Conservation (phyloP, 2,113 vertebrate genomes). For the Calidris pygmaea region DNA sequence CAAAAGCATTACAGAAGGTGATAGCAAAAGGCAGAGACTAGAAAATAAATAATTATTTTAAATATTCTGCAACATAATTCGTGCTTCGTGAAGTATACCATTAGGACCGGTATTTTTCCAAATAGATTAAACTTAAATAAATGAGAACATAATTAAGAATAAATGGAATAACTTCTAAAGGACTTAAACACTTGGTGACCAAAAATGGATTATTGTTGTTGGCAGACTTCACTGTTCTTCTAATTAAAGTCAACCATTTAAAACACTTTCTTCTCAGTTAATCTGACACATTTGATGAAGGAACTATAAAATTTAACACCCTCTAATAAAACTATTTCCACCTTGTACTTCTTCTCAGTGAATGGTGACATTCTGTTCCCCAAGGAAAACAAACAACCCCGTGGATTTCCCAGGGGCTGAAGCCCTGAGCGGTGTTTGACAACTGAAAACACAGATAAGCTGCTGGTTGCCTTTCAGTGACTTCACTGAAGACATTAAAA, state of each 20-base stretch:
- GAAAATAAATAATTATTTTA: background rate
- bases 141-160: slow-evolving; percentile 23
- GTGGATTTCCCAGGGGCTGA: background rate
- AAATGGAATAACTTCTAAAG: slow-evolving; percentile 41
- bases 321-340: slow-evolving; percentile 53
- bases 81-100: background rate
- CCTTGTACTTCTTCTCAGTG: background rate
- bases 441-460: background rate
- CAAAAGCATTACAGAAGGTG: background rate
- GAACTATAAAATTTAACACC: slow-evolving; percentile 30
- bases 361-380: slow-evolving; percentile 7
- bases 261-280: slow-evolving; percentile 41
- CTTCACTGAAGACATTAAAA: background rate
- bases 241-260: slow-evolving; percentile 59
- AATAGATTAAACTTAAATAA: background rate
- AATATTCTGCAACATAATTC: background rate
- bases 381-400: background rate
- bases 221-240: slow-evolving; percentile 29
- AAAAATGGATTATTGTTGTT: slow-evolving; percentile 30
- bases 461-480: background rate
- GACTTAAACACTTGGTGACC: background rate
- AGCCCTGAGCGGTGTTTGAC: background rate
- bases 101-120: background rate
- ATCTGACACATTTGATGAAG: slow-evolving; percentile 43
- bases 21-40: background rate